Evolutionary conservation across 2,113 vertebrate species (phyloP).

Genomic region (Eira barbara): DNA sequence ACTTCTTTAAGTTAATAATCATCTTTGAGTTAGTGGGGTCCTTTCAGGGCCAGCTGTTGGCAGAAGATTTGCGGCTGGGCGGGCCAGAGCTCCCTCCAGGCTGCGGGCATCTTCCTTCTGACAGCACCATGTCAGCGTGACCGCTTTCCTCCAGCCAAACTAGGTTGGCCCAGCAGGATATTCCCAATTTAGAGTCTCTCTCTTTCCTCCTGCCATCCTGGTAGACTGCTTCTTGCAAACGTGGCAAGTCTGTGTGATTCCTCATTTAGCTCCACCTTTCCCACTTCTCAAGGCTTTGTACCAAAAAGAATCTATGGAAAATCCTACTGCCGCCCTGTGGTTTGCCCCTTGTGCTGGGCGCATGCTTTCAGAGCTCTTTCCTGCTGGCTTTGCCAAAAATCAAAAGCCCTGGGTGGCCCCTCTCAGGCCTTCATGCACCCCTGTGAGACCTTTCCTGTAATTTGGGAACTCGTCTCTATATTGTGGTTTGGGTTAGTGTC

Average conservation of each 20-base stretch:
- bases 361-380: neutral
- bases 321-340: neutral
- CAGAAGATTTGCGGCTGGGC: neutral
- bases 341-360: neutral
- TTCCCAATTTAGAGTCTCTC: neutral
- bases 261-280: neutral
- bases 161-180: neutral
- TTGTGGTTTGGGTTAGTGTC: neutral
- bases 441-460: neutral
- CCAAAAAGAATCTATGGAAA: neutral
- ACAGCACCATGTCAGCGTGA: neutral
- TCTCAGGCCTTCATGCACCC: neutral
- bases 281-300: neutral
- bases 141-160: neutral
- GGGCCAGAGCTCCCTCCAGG: neutral
- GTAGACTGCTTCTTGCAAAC: slow-evolving; percentile 12
- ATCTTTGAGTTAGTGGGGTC: neutral
- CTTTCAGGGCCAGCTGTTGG: neutral
- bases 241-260: neutral
- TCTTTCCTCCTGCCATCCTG: neutral
- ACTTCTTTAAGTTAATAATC: neutral
- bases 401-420: neutral
- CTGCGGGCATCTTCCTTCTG: neutral
- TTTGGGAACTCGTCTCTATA: neutral
- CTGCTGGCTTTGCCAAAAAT: neutral